Evolutionary conservation across 2,888 invertebrate genomes (phyloP).

Genomic region (Tenthredo livida): DNA sequence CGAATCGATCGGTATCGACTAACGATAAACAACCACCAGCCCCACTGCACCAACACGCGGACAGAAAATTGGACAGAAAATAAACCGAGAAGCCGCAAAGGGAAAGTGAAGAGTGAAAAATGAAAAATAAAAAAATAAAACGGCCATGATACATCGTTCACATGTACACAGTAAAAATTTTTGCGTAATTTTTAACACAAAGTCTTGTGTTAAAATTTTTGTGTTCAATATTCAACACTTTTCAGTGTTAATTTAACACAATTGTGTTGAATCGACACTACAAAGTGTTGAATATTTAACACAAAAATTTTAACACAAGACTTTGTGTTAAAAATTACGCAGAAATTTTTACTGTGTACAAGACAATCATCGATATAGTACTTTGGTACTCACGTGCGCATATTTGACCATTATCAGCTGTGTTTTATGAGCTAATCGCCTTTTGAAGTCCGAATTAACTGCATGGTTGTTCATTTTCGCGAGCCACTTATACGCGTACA

Average conservation of each 20-base stretch:
- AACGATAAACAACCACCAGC: neutral
- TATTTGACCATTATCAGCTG: constrained; percentile 47
- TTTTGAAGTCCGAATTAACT: constrained; percentile 4
- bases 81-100: neutral
- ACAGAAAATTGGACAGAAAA: neutral
- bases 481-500: neutral
- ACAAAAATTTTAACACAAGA: no score
- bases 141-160: no score
- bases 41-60: neutral
- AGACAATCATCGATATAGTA: neutral
- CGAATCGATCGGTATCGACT: constrained; percentile 1
- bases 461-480: constrained; percentile 26
- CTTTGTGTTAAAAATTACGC: no score
- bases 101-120: no score
- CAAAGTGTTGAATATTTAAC: no score
- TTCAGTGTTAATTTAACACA: no score
- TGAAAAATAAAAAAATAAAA: neutral
- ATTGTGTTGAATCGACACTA: no score
- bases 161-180: no score
- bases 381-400: constrained; percentile 46
- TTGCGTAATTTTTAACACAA: no score
- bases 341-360: no score
- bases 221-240: no score
- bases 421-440: neutral
- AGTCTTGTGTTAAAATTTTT: no score